Evolutionary conservation across 2,113 vertebrate genomes (phyloP).

Genomic region (Apodemus sylvaticus): DNA sequence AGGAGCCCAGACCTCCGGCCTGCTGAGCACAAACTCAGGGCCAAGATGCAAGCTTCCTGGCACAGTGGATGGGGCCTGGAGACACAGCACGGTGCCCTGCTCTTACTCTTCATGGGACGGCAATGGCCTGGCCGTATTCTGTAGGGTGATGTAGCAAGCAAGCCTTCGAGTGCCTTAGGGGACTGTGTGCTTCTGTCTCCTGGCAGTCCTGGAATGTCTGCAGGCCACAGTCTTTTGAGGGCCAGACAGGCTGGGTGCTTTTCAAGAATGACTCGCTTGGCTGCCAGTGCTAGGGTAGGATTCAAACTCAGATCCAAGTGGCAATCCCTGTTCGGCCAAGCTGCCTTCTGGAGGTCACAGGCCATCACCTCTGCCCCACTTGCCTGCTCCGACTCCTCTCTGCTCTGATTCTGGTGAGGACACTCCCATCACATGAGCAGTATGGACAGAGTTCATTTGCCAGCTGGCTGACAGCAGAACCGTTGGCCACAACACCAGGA

Average conservation of each 20-base stretch:
- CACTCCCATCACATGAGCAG: not conserved
- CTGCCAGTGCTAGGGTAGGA: not conserved
- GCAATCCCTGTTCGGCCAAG: not conserved
- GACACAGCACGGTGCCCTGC: no score
- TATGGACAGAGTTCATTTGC: not conserved
- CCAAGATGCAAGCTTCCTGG: no score
- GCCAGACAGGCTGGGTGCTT: not conserved
- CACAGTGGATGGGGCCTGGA: no score
- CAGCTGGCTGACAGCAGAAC: not conserved
- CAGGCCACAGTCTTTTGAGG: not conserved
- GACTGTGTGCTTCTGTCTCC: rapidly evolving
- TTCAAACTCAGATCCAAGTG: not conserved
- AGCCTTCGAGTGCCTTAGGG: not conserved
- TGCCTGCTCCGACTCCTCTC: not conserved
- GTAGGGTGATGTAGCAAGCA: not conserved
- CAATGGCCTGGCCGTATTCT: no score
- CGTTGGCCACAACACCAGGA: not conserved
- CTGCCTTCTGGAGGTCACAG: not conserved
- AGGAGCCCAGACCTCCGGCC: not conserved
- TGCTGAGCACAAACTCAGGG: not conserved
- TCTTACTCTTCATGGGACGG: rapidly evolving
- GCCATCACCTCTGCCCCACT: not conserved
- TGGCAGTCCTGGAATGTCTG: not conserved
- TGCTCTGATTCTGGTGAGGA: not conserved
- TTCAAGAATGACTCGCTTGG: not conserved